These are phyloP conservation scores for Aldabrachelys gigantea DNA, from an alignment of 2,113 vertebrate species.

Conservation along the genomic window DNA sequence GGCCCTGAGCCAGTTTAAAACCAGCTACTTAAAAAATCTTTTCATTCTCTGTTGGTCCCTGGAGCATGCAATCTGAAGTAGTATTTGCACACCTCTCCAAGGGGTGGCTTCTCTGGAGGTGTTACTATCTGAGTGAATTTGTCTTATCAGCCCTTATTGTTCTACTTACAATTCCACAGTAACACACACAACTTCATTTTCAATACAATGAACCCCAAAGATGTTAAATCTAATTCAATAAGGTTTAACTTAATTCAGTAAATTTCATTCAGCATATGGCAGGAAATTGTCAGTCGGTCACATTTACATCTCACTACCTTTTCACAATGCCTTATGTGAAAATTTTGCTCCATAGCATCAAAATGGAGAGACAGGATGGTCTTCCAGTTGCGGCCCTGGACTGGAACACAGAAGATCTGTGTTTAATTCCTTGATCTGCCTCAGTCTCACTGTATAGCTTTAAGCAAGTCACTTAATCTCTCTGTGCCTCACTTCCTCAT, in stretches of 20 bases:
- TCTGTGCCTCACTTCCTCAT: neutral
- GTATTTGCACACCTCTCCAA: neutral
- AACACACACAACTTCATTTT: neutral
- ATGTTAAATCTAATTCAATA: neutral
- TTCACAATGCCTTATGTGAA: neutral
- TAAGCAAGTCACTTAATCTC: neutral
- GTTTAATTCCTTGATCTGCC: neutral
- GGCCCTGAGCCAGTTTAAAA: too few relatives aligned
- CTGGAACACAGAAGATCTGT: rapidly evolving
- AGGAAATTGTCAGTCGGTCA: neutral
- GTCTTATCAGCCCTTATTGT: neutral
- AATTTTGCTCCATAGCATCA: neutral
- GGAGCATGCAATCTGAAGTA: too few relatives aligned
- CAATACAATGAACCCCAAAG: neutral
- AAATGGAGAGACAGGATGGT: neutral
- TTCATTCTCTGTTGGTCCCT: too few relatives aligned
- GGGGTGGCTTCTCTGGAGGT: too few relatives aligned
- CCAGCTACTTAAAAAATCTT: too few relatives aligned
- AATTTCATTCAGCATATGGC: neutral
- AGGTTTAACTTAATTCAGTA: neutral
- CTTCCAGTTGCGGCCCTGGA: neutral
- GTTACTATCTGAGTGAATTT: neutral
- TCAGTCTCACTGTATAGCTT: neutral
- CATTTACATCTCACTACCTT: neutral
- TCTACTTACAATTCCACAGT: neutral